Base-by-base conservation (phyloP, 64 coral and sea anemone species). In the Stichodactyla mertensii region DNA sequence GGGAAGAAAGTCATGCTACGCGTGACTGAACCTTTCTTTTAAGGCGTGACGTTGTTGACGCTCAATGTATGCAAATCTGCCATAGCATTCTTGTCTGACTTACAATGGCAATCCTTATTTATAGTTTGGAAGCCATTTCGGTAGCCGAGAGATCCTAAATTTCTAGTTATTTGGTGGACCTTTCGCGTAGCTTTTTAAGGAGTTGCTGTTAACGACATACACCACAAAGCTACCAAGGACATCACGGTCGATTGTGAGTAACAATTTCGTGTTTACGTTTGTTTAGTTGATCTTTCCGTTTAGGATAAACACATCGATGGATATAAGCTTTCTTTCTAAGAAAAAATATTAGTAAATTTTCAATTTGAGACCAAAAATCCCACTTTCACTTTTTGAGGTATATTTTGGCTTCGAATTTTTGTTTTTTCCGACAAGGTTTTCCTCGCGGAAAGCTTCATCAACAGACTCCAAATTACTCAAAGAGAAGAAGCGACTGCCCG, bases 11-110 rank as follows among this genome's bases (percentile, higher is more conserved):
- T 74, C 69, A 31, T 55, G 16, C 78, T 55, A 81, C 78, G 78
- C 78, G 78, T 81, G 78, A 81, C 78, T 55, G 78, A 7, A 55
- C 16, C 13, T 1, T 52, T 80, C 31, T 12, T 64, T 80, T 19
- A 81, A 81, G 78, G 78, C 78, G 78, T 81, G 78, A 81, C 78
- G 78, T 81, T 81, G 78, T 81, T 81, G 78, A 81, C 78, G 78
- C 78, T 81, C 54, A 15, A 81, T 81, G 16, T 81, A 81, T 81
- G 78, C 78, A 81, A 81, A 81, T 74, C 69, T 79, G 28, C 28
- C 52, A 27, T 74, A 74, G 78, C 78, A 12, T 81, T 81, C 78
- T 14, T 54, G 78, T 54, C 31, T 52, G 53, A 74, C 24, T 74
- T 74, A 81, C 78, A 81, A 81, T 53, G 22, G 51, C 51, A 52